A percentile compares a stretch with the other conserved stretches of the same genome.
Evolutionary conservation across 2,888 invertebrate genomes (phyloP).

Genomic region (Colostygia pectinataria): DNA sequence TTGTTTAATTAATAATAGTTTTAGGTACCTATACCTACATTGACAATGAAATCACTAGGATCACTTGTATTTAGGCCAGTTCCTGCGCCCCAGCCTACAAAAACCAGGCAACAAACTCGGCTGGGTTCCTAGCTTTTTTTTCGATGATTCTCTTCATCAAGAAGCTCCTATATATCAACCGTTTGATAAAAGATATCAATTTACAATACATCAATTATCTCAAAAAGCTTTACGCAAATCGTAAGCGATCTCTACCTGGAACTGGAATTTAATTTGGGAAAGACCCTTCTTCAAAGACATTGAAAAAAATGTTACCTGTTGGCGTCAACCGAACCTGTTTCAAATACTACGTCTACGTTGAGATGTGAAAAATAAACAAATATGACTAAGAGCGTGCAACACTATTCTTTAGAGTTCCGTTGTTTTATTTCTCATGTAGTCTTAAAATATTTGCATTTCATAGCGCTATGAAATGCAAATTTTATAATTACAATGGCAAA

Average conservation of each 20-base stretch:
- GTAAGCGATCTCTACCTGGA: slow-evolving; percentile 41
- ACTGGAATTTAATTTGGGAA: slow-evolving; percentile 51
- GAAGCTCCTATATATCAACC: too few species aligned
- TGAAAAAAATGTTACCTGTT: slow-evolving; percentile 66
- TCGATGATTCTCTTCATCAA: too few species aligned
- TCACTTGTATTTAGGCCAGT: too few species aligned
- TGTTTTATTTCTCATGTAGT: not conserved
- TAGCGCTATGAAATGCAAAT: too few species aligned
- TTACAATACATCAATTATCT: slow-evolving; percentile 18
- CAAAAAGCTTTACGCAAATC: slow-evolving; percentile 38
- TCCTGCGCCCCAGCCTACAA: too few species aligned
- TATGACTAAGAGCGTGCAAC: slow-evolving; percentile 3
- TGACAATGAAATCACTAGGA: too few species aligned
- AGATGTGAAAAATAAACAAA: slow-evolving; percentile 12
- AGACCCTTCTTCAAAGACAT: slow-evolving; percentile 51
- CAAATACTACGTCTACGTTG: slow-evolving; percentile 69
- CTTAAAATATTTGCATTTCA: too few species aligned
- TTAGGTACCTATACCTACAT: too few species aligned
- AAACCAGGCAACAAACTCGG: too few species aligned
- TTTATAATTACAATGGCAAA: too few species aligned
- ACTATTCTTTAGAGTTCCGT: not conserved
- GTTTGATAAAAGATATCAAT: slow-evolving; percentile 9
- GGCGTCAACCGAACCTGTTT: slow-evolving; percentile 52
- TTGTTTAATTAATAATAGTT: too few species aligned
- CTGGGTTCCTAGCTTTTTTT: too few species aligned